A percentile compares a stretch with the other conserved stretches of the same genome.
phyloP scores from a whole-genome alignment of 2,797 vertebrate genomes.

The Thripadectes ignobilis region DNA sequence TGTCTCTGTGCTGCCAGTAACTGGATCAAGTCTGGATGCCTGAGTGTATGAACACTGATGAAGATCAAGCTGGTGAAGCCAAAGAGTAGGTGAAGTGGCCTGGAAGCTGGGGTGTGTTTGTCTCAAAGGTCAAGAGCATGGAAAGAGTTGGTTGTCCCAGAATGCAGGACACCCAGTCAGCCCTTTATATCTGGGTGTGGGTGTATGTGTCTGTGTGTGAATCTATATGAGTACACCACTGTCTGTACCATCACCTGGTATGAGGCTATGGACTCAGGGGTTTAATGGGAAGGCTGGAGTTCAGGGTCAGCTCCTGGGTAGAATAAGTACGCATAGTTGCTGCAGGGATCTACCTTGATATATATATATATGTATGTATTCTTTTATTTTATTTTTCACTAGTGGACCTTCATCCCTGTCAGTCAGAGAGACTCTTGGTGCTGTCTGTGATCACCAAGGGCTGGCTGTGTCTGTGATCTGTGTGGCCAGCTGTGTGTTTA shows the following conservation, averaged over 20 bases:
- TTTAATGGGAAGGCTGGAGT: neutral
- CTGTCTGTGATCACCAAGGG: neutral
- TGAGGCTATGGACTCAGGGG: neutral
- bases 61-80: neutral
- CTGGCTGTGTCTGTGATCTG: neutral
- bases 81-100: neutral
- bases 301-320: neutral
- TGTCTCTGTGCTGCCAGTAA: neutral
- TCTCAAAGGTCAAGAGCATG: neutral
- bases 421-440: neutral
- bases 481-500: neutral
- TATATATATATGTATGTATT: neutral
- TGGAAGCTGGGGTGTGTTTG: neutral
- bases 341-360: neutral
- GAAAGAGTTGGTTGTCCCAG: neutral
- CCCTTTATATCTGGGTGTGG: too few species aligned
- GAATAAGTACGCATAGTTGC: neutral
- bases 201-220: neutral
- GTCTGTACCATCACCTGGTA: neutral
- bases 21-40: neutral
- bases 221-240: rapidly evolving
- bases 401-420: neutral
- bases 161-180: neutral
- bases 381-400: neutral
- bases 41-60: neutral